Percentiles rank a stretch among this genome's conserved stretches.
phyloP scores from a whole-genome alignment of 2,113 vertebrate species.

The Cricetomys ansorgei region DNA sequence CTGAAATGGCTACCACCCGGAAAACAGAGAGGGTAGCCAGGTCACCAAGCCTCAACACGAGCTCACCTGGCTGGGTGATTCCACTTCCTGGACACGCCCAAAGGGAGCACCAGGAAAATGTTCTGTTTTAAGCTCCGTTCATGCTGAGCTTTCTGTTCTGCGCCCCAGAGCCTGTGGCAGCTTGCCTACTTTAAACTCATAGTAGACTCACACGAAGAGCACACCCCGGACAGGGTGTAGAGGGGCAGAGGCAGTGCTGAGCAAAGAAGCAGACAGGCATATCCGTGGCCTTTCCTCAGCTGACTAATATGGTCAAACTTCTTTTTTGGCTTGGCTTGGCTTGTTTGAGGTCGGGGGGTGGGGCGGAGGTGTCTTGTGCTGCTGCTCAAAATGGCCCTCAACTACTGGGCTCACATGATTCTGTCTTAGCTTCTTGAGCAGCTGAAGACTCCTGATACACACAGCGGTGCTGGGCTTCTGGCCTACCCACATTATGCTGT shows the following conservation, averaged over 20 bases:
- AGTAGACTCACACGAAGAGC: fast-evolving
- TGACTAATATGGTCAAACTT: neutral
- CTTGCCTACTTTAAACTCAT: fast-evolving
- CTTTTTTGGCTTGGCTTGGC: neutral
- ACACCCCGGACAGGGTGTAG: fast-evolving
- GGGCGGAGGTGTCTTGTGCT: neutral
- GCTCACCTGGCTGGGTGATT: neutral
- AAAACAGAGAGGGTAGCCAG: neutral
- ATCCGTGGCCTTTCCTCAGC: too few species aligned
- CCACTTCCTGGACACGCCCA: neutral
- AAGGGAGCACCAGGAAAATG: neutral
- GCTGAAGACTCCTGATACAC: neutral
- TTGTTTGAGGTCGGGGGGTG: neutral
- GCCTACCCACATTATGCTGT: neutral
- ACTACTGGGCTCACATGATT: neutral
- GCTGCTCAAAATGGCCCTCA: neutral
- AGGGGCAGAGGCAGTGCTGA: neutral
- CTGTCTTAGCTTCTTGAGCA: neutral
- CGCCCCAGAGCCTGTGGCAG: neutral
- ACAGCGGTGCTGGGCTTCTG: neutral
- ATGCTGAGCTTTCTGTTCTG: fast-evolving
- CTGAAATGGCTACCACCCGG: neutral
- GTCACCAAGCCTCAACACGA: neutral
- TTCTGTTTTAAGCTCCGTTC: neutral
- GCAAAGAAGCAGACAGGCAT: too few species aligned